Percentiles rank a stretch among this genome's conserved stretches.
Conservation (phyloP, 2,797 vertebrate species). For the Macropodus opercularis region DNA sequence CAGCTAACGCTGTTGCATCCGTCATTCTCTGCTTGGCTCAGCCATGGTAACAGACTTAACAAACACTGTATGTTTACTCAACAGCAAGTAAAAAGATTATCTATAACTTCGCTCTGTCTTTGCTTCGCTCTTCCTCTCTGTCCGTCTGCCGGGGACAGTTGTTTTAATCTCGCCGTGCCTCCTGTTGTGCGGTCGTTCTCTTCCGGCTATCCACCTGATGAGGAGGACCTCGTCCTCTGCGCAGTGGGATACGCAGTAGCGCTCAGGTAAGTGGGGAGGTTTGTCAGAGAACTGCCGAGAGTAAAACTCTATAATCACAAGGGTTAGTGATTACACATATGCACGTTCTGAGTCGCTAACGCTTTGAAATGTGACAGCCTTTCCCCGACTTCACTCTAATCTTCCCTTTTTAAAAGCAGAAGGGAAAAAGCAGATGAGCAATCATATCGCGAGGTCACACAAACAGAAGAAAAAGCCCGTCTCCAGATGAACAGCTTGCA, state of each 20-base stretch:
- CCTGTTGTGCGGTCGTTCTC: constrained; percentile 47
- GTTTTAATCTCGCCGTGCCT: constrained; percentile 43
- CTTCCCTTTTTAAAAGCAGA: constrained; percentile 4
- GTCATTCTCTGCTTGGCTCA: constrained; percentile 59
- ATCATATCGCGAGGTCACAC: constrained; percentile 25
- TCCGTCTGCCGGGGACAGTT: constrained; percentile 29
- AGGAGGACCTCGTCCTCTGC: too few relatives aligned
- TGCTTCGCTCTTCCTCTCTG: constrained; percentile 17
- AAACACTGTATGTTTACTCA: constrained; percentile 68
- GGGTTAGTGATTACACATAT: constrained; percentile 5
- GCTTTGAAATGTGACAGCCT: constrained; percentile 31
- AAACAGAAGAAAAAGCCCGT: neutral
- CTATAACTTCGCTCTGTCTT: constrained; percentile 55
- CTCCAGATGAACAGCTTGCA: constrained; percentile 10
- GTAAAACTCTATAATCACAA: constrained; percentile 18
- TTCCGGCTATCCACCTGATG: constrained; percentile 41
- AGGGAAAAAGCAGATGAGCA: constrained; percentile 10
- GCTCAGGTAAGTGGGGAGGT: constrained; percentile 18
- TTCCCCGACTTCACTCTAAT: constrained; percentile 7
- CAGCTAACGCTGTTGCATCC: constrained; percentile 61
- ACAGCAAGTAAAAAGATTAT: constrained; percentile 67
- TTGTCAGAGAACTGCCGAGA: constrained; percentile 13
- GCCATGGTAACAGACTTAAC: constrained; percentile 65
- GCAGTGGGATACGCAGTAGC: constrained; percentile 17
- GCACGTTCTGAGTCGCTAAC: neutral